These are phyloP conservation scores for Drosophila mimica DNA, from an alignment of 2,888 invertebrate genomes.

Conservation along the genomic window DNA sequence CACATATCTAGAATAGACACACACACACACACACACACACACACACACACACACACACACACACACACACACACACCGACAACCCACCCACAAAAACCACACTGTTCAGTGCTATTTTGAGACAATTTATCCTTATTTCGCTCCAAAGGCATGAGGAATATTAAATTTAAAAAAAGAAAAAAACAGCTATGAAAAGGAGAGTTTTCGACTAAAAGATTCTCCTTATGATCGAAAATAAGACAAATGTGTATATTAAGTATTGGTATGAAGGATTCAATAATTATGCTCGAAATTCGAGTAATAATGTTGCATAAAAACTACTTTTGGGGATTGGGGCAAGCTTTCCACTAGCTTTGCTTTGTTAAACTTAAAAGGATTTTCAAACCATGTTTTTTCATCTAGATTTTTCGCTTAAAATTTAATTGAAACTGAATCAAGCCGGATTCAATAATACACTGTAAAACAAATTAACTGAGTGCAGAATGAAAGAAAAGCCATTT, in stretches of 20 bases:
- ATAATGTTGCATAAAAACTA: not conserved
- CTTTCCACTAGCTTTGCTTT: not conserved
- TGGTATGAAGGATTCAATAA: not conserved
- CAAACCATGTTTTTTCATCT: not conserved
- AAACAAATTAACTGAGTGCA: not conserved
- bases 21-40: constrained; percentile 31
- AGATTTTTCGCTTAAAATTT: not conserved
- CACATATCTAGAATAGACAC: constrained; percentile 33
- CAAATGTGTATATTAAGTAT: not conserved
- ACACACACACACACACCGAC: constrained; percentile 13
- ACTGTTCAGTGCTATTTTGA: not conserved
- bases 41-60: constrained; percentile 17
- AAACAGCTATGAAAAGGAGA: not conserved
- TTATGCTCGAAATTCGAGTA: not conserved
- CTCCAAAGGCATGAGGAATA: constrained; percentile 33
- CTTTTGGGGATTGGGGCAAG: not conserved
- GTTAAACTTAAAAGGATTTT: not conserved
- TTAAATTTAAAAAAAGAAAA: constrained; percentile 12
- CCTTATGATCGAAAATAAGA: not conserved
- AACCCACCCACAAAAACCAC: constrained; percentile 1
- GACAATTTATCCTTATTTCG: constrained; percentile 65
- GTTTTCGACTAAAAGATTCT: not conserved
- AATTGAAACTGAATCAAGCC: not conserved
- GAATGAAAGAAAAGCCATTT: constrained; percentile 8
- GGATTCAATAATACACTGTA: not conserved